Conservation (phyloP, 2,888 invertebrate genomes). For the Galerucella nymphaeae region DNA sequence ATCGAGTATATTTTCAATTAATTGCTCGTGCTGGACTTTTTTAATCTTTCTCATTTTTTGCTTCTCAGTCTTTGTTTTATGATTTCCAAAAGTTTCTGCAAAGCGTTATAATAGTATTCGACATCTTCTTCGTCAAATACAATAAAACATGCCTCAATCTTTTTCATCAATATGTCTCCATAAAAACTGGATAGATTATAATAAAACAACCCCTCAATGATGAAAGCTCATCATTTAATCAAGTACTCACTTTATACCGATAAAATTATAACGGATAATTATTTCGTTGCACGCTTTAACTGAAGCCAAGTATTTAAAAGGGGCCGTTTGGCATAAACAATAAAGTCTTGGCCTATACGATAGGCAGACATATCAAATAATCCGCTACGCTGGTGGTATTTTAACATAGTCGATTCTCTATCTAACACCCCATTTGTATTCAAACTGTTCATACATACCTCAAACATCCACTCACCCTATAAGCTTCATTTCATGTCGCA, state of each 20-base stretch:
- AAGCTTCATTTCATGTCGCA: slow-evolving; percentile 30
- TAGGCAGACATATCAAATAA: slow-evolving; percentile 14
- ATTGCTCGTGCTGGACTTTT: too few species aligned
- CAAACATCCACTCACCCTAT: slow-evolving; percentile 34
- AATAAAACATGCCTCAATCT: too few species aligned
- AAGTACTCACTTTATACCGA: not conserved
- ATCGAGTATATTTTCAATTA: too few species aligned
- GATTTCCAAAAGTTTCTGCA: too few species aligned
- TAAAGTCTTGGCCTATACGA: slow-evolving; percentile 19
- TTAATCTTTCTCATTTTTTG: too few species aligned
- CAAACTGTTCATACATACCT: slow-evolving; percentile 30
- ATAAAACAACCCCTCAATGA: not conserved
- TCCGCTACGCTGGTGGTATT: slow-evolving; percentile 15
- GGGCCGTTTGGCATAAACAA: slow-evolving; percentile 11
- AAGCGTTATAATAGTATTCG: too few species aligned
- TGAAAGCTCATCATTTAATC: not conserved
- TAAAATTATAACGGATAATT: not conserved
- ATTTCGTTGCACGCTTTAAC: slow-evolving; percentile 2
- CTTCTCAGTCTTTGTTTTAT: too few species aligned
- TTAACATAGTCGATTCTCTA: slow-evolving; percentile 24
- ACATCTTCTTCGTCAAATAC: too few species aligned
- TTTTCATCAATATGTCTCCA: not conserved
- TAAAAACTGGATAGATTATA: not conserved
- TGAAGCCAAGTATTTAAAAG: slow-evolving; percentile 24
- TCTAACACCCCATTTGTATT: slow-evolving; percentile 34